phyloP scores from a whole-genome alignment of 2,797 vertebrate species.

The Sandelia bainsii region DNA sequence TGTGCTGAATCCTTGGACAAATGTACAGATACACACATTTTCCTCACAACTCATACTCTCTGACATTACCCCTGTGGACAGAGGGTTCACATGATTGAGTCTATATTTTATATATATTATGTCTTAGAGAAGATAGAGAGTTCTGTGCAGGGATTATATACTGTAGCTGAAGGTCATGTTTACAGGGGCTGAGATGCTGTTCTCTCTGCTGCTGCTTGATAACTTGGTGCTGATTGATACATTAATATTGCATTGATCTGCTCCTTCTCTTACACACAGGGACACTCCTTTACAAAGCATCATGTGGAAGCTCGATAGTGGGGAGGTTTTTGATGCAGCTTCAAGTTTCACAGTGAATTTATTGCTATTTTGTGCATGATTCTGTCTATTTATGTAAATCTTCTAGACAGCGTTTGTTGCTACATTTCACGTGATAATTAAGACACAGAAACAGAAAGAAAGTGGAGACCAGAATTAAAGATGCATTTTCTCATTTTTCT shows the following conservation, averaged over 20 bases:
- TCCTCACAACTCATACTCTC: slow-evolving; percentile 16
- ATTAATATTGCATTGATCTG: slow-evolving; percentile 77
- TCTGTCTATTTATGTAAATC: slow-evolving; percentile 18
- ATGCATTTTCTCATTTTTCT: neutral
- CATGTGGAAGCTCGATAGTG: neutral
- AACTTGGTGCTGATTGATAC: slow-evolving; percentile 74
- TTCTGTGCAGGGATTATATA: slow-evolving; percentile 54
- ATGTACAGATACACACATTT: slow-evolving; percentile 9
- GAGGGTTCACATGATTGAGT: slow-evolving; percentile 70
- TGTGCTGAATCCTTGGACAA: slow-evolving; percentile 34
- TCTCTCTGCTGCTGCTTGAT: slow-evolving; percentile 62
- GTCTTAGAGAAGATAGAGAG: slow-evolving; percentile 48
- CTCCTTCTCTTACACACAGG: slow-evolving; percentile 24
- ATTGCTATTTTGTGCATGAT: no score
- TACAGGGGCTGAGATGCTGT: slow-evolving; percentile 33
- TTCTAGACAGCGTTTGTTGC: neutral
- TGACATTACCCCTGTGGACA: slow-evolving; percentile 48
- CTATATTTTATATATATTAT: slow-evolving; percentile 72
- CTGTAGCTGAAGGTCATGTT: slow-evolving; percentile 56
- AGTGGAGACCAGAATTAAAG: neutral
- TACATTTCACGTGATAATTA: neutral
- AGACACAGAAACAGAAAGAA: neutral
- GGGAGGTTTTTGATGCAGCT: slow-evolving; percentile 2
- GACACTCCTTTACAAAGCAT: slow-evolving; percentile 29
- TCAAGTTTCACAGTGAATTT: slow-evolving; percentile 3